Conservation (phyloP, 1,140 invertebrate genomes). For the Hylaeus anthracinus region DNA sequence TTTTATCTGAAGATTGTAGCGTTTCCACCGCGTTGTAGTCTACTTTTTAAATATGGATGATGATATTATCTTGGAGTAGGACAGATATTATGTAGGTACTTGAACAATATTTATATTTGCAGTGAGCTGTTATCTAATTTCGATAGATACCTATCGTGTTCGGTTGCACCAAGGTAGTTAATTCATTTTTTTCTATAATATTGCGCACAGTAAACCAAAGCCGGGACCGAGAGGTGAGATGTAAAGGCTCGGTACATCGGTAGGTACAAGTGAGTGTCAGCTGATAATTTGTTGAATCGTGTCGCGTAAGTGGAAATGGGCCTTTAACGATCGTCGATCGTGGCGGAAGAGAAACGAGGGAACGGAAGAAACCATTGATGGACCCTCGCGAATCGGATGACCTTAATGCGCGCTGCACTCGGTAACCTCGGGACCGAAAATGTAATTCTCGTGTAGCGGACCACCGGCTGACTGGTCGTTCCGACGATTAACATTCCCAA, state of each 20-base stretch:
- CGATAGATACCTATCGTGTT: too few species aligned
- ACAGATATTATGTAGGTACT: too few species aligned
- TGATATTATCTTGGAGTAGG: too few species aligned
- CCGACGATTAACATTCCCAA: constrained; percentile 74
- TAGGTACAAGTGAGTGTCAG: too few species aligned
- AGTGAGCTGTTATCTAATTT: too few species aligned
- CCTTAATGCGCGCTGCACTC: constrained; percentile 50
- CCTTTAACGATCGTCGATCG: background rate
- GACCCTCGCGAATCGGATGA: constrained; percentile 51
- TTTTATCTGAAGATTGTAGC: too few species aligned
- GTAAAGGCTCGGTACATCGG: too few species aligned
- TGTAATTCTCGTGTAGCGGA: constrained; percentile 66
- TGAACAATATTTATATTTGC: too few species aligned
- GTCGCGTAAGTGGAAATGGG: background rate
- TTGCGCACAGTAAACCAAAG: background rate
- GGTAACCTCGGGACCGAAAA: constrained; percentile 55
- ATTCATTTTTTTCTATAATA: too few species aligned
- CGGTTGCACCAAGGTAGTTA: too few species aligned
- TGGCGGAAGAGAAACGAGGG: constrained; percentile 26
- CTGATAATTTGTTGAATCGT: constrained; percentile 5
- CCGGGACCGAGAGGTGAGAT: background rate
- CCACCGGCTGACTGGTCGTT: constrained; percentile 67
- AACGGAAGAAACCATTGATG: constrained; percentile 29
- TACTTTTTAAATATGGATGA: too few species aligned
- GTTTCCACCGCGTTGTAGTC: too few species aligned